These are phyloP conservation scores for Phyllopteryx taeniolatus DNA, from an alignment of 2,113 vertebrate genomes.

Conservation along the genomic window DNA sequence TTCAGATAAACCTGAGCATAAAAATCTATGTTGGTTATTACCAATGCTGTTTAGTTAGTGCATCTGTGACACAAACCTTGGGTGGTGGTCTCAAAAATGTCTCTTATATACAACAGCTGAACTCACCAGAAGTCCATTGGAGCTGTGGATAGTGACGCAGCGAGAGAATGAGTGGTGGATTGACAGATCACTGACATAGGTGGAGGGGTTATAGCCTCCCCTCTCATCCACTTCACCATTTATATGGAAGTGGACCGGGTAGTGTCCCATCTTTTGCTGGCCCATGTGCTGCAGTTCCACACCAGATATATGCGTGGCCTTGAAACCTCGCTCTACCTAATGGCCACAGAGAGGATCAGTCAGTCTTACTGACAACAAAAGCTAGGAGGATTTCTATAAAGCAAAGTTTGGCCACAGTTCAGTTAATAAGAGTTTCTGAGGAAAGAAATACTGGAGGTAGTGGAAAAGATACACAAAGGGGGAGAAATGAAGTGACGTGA, in stretches of 20 bases:
- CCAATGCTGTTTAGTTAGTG: too few species aligned
- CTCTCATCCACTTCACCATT: constrained; percentile 86
- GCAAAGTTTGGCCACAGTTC: background rate
- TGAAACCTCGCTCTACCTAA: constrained; percentile 85
- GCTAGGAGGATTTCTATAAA: background rate
- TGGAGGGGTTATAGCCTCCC: constrained; percentile 87
- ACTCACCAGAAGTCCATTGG: constrained; percentile 95
- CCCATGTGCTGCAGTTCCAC: constrained; percentile 92
- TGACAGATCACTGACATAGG: constrained; percentile 81
- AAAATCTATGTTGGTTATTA: too few species aligned
- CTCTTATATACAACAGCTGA: background rate
- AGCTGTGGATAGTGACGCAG: constrained; percentile 89
- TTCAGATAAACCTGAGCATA: too few species aligned
- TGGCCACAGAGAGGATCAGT: background rate
- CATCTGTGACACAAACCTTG: too few species aligned
- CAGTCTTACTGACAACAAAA: background rate
- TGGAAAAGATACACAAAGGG: background rate
- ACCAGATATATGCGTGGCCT: constrained; percentile 84
- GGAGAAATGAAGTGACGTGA: background rate
- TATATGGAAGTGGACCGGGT: constrained; percentile 95
- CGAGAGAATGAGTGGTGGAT: constrained; percentile 95
- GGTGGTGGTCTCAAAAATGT: background rate
- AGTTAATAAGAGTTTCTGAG: background rate
- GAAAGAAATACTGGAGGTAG: background rate
- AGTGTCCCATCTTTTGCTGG: constrained; percentile 94